Percentiles rank a stretch among this genome's conserved stretches.
Conservation (phyloP, 53 echinoderm and acorn worm genomes). For the Holothuria scabra region DNA sequence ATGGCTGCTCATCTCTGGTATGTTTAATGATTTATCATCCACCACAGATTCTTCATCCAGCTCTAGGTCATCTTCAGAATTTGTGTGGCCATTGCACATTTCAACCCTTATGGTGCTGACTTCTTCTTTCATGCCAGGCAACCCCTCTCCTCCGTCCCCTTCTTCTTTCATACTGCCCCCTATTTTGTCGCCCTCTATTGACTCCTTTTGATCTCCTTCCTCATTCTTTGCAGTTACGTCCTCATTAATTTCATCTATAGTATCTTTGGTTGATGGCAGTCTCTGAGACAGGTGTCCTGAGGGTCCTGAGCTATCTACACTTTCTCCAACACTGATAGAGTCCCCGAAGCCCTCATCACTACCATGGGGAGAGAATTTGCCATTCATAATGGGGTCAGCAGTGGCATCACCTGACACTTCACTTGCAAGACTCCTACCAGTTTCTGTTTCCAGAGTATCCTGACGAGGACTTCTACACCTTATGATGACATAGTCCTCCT, state of each 20-base stretch:
- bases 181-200: constrained; percentile 54
- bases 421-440: constrained; percentile 78
- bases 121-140: constrained; percentile 31
- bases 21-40: constrained; percentile 59
- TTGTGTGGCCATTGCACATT: constrained; percentile 78
- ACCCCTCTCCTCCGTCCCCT: constrained; percentile 37
- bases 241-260: neutral
- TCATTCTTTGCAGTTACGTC: neutral
- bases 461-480: constrained; percentile 79
- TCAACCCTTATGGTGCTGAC: constrained; percentile 77
- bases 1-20: constrained; percentile 62
- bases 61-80: neutral
- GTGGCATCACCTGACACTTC: constrained; percentile 71
- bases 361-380: constrained; percentile 70
- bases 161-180: constrained; percentile 50
- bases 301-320: constrained; percentile 61
- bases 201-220: neutral
- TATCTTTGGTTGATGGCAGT: constrained; percentile 4
- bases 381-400: constrained; percentile 60
- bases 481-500: constrained; percentile 90
- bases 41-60: constrained; percentile 24
- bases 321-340: constrained; percentile 68
- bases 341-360: constrained; percentile 91
- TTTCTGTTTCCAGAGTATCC: constrained; percentile 73
- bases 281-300: constrained; percentile 1